Evolutionary conservation across 2,888 invertebrate genomes (phyloP).

Genomic region (Maniola hyperantus): DNA sequence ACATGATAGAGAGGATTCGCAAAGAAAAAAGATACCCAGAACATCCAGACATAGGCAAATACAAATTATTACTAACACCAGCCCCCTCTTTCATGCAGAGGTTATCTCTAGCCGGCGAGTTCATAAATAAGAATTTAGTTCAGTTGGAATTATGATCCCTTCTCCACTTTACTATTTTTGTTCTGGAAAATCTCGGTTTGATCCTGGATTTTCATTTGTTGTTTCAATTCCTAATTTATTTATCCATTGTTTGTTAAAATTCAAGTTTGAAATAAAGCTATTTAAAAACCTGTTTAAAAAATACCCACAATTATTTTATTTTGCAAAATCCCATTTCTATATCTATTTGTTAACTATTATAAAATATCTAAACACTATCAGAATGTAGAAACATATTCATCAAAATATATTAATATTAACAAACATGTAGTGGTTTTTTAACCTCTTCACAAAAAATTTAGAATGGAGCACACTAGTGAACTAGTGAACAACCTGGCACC

Average conservation of each 20-base stretch:
- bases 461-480: not conserved
- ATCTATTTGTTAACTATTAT: not conserved
- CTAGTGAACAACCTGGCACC: not conserved
- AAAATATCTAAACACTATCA: not conserved
- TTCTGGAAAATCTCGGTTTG: slow-evolving; percentile 15
- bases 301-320: slow-evolving; percentile 3
- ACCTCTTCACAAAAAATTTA: not conserved
- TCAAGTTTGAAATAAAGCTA: not conserved
- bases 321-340: not conserved
- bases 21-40: slow-evolving; percentile 84
- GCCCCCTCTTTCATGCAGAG: slow-evolving; percentile 91
- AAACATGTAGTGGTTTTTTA: not conserved
- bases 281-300: slow-evolving; percentile 2
- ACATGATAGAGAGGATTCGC: slow-evolving; percentile 87
- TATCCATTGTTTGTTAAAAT: slow-evolving; percentile 17
- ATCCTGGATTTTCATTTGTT: slow-evolving; percentile 19
- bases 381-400: too few relatives aligned
- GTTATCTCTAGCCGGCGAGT: slow-evolving; percentile 91
- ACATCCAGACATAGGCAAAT: slow-evolving; percentile 83
- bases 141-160: slow-evolving; percentile 60
- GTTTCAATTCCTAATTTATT: slow-evolving; percentile 23
- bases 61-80: slow-evolving; percentile 88
- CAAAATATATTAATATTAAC: not conserved
- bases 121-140: slow-evolving; percentile 79
- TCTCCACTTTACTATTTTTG: slow-evolving; percentile 3